Percentiles rank a stretch among this genome's conserved stretches.
Evolutionary conservation across 2,797 vertebrate species (phyloP).

Genomic region (Poecilia velifera): DNA sequence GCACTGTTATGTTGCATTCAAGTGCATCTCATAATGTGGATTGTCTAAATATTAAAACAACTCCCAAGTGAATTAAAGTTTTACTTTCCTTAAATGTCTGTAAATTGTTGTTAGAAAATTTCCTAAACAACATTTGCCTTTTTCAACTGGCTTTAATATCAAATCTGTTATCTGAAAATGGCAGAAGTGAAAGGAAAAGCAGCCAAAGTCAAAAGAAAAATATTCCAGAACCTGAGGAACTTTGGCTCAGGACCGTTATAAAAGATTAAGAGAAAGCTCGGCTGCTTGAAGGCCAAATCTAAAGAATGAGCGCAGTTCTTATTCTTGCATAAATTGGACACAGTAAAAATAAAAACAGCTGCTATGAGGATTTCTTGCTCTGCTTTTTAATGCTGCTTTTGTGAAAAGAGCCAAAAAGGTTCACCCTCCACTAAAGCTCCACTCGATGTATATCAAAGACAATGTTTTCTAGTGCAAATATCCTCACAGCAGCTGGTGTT

Average conservation of each 20-base stretch:
- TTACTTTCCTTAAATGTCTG: not conserved
- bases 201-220: not conserved
- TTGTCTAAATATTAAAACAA: not conserved
- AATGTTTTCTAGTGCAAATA: constrained; percentile 9
- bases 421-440: constrained; percentile 2
- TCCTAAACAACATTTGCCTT: not conserved
- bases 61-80: not conserved
- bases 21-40: not conserved
- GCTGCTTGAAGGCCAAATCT: not conserved
- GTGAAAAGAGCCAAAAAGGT: constrained; percentile 1
- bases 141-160: not conserved
- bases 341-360: constrained; percentile 15
- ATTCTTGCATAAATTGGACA: not conserved
- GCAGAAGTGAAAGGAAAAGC: not conserved
- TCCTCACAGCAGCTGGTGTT: constrained; percentile 2
- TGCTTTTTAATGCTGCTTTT: not conserved
- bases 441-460: constrained; percentile 24
- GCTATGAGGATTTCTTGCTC: not conserved
- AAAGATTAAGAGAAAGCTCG: not conserved
- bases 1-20: not conserved
- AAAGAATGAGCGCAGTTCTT: not conserved
- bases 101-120: not conserved
- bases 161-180: not conserved
- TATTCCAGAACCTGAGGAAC: not conserved
- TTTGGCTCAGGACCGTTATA: not conserved